These are phyloP conservation scores for Acanthochromis polyacanthus DNA, from an alignment of 2,113 vertebrate species.

Conservation along the genomic window DNA sequence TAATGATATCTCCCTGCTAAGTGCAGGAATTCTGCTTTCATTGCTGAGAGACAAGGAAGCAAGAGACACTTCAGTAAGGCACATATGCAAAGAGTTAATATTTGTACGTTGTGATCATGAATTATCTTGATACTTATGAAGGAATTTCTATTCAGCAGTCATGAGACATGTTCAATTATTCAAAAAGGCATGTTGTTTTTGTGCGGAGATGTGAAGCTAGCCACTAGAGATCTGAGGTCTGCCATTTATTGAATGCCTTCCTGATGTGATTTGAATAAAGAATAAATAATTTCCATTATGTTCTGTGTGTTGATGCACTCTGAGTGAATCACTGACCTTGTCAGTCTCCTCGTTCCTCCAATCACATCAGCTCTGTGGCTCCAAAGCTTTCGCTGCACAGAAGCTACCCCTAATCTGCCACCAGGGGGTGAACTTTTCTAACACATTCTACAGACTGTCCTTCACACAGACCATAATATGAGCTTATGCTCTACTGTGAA, in stretches of 20 bases:
- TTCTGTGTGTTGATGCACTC: conserved; percentile 18
- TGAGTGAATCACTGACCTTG: conserved; percentile 41
- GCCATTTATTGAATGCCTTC: conserved; percentile 19
- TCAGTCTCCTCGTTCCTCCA: conserved; percentile 4
- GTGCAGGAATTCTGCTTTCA: not conserved
- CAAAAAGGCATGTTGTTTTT: conserved; percentile 22
- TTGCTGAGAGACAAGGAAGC: not conserved
- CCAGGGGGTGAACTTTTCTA: conserved; percentile 78
- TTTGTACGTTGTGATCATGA: not conserved
- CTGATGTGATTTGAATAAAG: conserved; percentile 19
- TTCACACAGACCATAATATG: conserved; percentile 13
- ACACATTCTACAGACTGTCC: conserved; percentile 54
- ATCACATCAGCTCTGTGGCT: conserved; percentile 23
- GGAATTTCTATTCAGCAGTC: not conserved
- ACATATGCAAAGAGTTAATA: not conserved
- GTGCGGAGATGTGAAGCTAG: not conserved
- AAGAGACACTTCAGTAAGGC: not conserved
- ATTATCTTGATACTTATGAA: not conserved
- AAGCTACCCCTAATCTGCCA: conserved; percentile 54
- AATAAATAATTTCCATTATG: conserved; percentile 33
- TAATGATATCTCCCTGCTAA: conserved; percentile 2
- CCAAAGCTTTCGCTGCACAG: not conserved
- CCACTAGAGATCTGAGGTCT: not conserved
- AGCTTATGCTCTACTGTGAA: conserved; percentile 8
- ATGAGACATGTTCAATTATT: not conserved